phyloP scores from a whole-genome alignment of 2,888 invertebrate species.

The Cyclophora albipunctata region DNA sequence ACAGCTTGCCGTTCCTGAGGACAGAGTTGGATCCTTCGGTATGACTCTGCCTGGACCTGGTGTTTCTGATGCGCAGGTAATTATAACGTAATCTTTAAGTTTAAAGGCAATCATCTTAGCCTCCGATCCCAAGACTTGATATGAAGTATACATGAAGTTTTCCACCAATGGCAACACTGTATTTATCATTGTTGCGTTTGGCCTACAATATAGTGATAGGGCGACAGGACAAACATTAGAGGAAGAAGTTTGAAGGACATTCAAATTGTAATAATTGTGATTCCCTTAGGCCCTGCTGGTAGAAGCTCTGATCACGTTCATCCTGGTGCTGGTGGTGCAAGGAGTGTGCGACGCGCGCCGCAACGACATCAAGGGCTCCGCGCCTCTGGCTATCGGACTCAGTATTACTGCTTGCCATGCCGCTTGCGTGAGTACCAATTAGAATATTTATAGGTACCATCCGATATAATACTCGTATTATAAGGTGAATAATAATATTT shows the following conservation, averaged over 20 bases:
- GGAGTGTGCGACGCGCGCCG: constrained; percentile 89
- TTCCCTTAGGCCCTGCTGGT: constrained; percentile 81
- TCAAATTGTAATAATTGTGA: background rate
- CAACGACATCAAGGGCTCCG: constrained; percentile 86
- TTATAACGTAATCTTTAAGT: background rate
- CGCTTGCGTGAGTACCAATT: constrained; percentile 81
- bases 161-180: no score
- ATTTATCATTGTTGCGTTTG: no score
- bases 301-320: constrained; percentile 90
- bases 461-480: background rate
- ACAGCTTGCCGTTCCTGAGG: constrained; percentile 37
- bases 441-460: no score
- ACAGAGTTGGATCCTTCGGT: constrained; percentile 25
- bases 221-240: no score
- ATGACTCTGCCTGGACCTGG: constrained; percentile 55
- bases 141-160: no score
- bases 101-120: background rate
- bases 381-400: constrained; percentile 90
- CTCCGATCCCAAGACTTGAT: background rate
- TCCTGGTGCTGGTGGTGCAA: constrained; percentile 89
- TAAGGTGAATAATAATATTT: background rate
- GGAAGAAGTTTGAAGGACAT: no score
- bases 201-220: no score
- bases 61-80: constrained; percentile 79
- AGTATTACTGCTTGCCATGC: constrained; percentile 90